Base-by-base conservation (phyloP, 1,140 invertebrate genomes). In the Ruditapes philippinarum region DNA sequence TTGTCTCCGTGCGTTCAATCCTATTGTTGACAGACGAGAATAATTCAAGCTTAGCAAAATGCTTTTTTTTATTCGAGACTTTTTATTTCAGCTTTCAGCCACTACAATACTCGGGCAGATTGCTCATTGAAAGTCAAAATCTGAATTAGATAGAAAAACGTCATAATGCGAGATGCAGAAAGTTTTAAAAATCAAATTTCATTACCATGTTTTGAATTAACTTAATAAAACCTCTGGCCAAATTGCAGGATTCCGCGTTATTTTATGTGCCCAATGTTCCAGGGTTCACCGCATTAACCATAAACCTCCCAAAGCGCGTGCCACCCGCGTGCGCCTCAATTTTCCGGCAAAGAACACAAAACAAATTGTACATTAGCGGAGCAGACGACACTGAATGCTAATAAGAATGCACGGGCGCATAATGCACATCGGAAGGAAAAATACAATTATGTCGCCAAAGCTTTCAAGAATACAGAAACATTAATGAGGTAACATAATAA, bases 221-320 rank as follows among this genome's bases (percentile, higher is more conserved):
- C 74, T 54, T 4, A 49, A 78, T 49, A 78, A 54, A 54, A 54
- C 49, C 17, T 17, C 28, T 78, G 28, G 33, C 49, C 36, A 78
- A 54, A 40, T 78, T 78, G 31, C 28, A 49, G 45, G 33, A 25
- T 54, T 78, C 49, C 31, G 28, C 1, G 42, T 28, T 17, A 31
- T 49, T 78, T 78, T 78, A 78, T 78, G 74, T 28, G 74, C 14
- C 42, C 74, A 49, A 54, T 51, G 28, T 40, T 57, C 28, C 49
- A 54, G 22, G 74, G 74, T 78, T 78, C 74, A 54, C 74, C 74
- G 74, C 74, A 78, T 78, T 51, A 36, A 78, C 74, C 74, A 78
- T 78, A 78, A 78, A 78, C 74, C 74, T 49, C 74, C 49, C 45
- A 51, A 40, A 31, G 74, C 74, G 74, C 74, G 74, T 78, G 74